Evolutionary conservation across 2,113 vertebrate genomes (phyloP), one percentile per base, ranked within the genome.

Genomic region (Sebastes schlegelii): DNA sequence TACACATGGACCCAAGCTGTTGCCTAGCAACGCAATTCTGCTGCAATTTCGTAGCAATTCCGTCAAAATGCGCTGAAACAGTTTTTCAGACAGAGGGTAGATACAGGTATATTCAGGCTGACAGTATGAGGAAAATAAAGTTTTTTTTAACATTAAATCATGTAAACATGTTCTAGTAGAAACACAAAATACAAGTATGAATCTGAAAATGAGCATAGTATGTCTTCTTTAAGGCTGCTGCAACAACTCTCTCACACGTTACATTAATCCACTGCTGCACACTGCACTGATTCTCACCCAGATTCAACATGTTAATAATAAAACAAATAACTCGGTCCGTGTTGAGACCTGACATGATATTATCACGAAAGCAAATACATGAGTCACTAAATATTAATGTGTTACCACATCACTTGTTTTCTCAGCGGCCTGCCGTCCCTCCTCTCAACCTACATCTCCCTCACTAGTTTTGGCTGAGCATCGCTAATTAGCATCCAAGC

Each of bases 401-500:
- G 19, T 42, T 8, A 58, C 14, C 21, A 3, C 16, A 13, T 60
- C 23, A 55, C 49, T 23, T 14, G 4, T 62, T 2, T 51, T 61
- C 46, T 63, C 61, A 12, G 51, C 5, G 1, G 60, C 8, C 2
- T 16, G n/a, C 51, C 1, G 4, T 23, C 21, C 49, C 8, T 60
- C 16, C 49, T 42, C 66, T 73, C 26, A 26, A 26, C 26, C 26
- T 19, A 2, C 57, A 40, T 16, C 58, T n/a, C 60, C 16, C 51
- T 75, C 26, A 40, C 55, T 72, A 23, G 67, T 26, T 80, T 76
- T 64, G 21, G 58, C 57, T 75, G 55, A 76, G 40, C 46, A 49
- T 62, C 14, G 16, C 63, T 84, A 80, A 89, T 86, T 62, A 80
- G 58, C 34, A 57, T 63, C 11, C 49, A 46, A 45, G 23, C 21